phyloP scores from a whole-genome alignment of 2,113 vertebrate species.

The Sylvilagus bachmani region DNA sequence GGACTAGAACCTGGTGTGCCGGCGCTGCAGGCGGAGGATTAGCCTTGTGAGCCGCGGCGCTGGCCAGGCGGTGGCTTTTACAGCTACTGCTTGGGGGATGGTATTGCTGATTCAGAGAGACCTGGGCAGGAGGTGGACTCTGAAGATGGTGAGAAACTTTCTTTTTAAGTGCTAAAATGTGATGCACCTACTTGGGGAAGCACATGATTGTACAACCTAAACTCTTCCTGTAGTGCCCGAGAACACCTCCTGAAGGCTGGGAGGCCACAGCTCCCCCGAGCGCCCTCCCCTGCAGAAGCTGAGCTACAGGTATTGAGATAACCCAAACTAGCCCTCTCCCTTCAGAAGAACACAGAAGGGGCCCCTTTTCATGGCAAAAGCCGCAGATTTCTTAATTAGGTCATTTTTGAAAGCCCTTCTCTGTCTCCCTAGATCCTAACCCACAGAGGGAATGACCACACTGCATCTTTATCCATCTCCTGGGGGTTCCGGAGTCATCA shows the following conservation, averaged over 20 bases:
- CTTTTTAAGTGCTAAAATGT: conserved; percentile 30
- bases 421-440: neutral
- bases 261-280: neutral
- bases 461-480: neutral
- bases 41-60: no score
- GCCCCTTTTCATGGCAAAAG: neutral
- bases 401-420: conserved; percentile 34
- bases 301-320: neutral
- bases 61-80: neutral
- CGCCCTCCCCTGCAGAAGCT: neutral
- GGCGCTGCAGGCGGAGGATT: no score
- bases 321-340: neutral
- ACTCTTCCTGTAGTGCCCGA: neutral
- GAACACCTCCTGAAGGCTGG: neutral
- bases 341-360: neutral
- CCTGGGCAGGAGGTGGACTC: neutral
- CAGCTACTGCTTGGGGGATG: neutral
- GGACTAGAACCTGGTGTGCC: no score
- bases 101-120: neutral
- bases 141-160: neutral
- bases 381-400: neutral
- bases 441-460: neutral
- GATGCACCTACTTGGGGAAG: conserved; percentile 10
- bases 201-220: neutral
- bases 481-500: neutral